Evolutionary conservation across 1,140 invertebrate genomes (phyloP).

Genomic region (Drosophila cardini): DNA sequence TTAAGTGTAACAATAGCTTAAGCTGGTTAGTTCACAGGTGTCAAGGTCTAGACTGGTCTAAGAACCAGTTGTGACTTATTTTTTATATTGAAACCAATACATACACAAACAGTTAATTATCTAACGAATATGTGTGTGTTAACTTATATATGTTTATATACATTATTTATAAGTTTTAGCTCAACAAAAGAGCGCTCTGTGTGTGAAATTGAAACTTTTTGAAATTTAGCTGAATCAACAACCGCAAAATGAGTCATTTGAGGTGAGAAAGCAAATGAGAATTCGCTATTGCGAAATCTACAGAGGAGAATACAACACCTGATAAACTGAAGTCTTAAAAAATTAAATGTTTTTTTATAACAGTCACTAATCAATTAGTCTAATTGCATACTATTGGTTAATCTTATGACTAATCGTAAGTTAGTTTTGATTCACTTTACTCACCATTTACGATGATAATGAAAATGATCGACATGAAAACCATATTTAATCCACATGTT

Average conservation of each 20-base stretch:
- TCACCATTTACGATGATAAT: constrained; percentile 85
- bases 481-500: constrained; percentile 84
- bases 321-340: neutral
- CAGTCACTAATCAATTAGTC: too few relatives aligned
- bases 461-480: constrained; percentile 84
- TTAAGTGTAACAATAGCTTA: constrained; percentile 22
- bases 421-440: constrained; percentile 20
- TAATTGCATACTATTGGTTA: too few relatives aligned
- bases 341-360: too few relatives aligned
- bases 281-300: constrained; percentile 22
- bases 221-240: constrained; percentile 3
- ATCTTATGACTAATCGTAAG: neutral
- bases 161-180: constrained; percentile 9
- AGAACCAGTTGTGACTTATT: constrained; percentile 28
- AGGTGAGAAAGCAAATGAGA: neutral
- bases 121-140: neutral
- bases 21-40: constrained; percentile 32
- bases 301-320: constrained; percentile 10
- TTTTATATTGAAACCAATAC: neutral
- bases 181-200: constrained; percentile 14
- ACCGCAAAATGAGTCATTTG: constrained; percentile 21
- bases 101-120: constrained; percentile 21
- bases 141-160: neutral
- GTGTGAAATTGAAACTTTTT: constrained; percentile 26
- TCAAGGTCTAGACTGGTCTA: constrained; percentile 35